Conservation (phyloP, 2,888 invertebrate genomes). For the Bhutanitis thaidina region DNA sequence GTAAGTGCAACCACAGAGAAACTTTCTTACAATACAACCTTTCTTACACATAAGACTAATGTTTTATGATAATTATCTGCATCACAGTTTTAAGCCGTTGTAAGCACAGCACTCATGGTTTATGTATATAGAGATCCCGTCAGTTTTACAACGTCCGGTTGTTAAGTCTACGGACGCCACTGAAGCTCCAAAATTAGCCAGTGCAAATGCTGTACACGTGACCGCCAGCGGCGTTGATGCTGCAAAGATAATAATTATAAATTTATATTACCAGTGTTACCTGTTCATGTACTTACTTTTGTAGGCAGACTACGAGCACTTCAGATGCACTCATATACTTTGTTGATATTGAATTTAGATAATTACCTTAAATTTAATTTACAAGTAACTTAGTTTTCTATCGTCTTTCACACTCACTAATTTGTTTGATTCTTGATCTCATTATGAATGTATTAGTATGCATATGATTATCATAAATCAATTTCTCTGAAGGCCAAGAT, state of each 20-base stretch:
- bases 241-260: constrained; percentile 29
- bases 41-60: too few relatives aligned
- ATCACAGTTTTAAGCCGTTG: constrained; percentile 9
- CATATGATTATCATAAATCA: too few relatives aligned
- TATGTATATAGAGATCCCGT: constrained; percentile 36
- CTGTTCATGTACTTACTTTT: background rate
- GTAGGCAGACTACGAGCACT: background rate
- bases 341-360: too few relatives aligned
- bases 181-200: constrained; percentile 60
- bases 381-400: too few relatives aligned
- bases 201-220: constrained; percentile 63
- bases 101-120: constrained; percentile 16
- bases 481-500: background rate
- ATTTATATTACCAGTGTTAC: constrained; percentile 13
- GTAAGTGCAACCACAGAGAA: too few relatives aligned
- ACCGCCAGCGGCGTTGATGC: constrained; percentile 24
- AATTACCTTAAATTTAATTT: too few relatives aligned
- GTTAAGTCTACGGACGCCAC: constrained; percentile 59
- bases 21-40: too few relatives aligned
- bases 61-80: constrained; percentile 1
- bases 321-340: background rate
- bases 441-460: too few relatives aligned
- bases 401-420: too few relatives aligned
- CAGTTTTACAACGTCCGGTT: constrained; percentile 61
- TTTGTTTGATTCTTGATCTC: too few relatives aligned